Conservation (phyloP, 1,140 invertebrate genomes). For the Lerema accius region DNA sequence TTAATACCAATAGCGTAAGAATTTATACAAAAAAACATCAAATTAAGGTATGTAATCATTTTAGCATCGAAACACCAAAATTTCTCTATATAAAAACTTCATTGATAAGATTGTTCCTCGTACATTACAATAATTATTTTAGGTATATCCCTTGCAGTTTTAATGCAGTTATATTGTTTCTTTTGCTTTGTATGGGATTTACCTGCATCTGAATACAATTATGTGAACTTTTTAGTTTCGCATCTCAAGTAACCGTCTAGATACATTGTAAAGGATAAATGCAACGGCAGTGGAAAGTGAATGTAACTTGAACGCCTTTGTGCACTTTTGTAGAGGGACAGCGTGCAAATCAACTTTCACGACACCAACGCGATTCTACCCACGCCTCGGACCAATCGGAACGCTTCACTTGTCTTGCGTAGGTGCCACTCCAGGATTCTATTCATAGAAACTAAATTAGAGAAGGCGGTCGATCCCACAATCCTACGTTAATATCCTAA, state of each 20-base stretch:
- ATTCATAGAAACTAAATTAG: conserved; percentile 43
- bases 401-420: conserved; percentile 32
- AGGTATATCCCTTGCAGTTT: too few species aligned
- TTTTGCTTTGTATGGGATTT: too few species aligned
- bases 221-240: too few species aligned
- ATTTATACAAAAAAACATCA: too few species aligned
- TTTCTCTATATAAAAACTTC: too few species aligned
- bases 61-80: too few species aligned
- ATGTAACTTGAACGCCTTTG: conserved; percentile 47
- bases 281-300: conserved; percentile 56
- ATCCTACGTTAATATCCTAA: conserved; percentile 45
- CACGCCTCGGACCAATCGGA: conserved; percentile 46
- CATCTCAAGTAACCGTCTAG: neutral
- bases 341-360: conserved; percentile 73
- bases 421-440: conserved; percentile 41
- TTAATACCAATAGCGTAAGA: too few species aligned
- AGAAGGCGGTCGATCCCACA: conserved; percentile 35
- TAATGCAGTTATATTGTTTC: too few species aligned
- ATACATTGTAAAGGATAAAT: conserved; percentile 25
- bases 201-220: too few species aligned
- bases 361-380: conserved; percentile 44
- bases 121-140: too few species aligned
- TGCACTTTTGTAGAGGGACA: conserved; percentile 45
- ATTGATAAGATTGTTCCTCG: too few species aligned
- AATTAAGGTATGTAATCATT: too few species aligned